Evolutionary conservation across 2,797 vertebrate genomes (phyloP).

Genomic region (Danio tinwini): DNA sequence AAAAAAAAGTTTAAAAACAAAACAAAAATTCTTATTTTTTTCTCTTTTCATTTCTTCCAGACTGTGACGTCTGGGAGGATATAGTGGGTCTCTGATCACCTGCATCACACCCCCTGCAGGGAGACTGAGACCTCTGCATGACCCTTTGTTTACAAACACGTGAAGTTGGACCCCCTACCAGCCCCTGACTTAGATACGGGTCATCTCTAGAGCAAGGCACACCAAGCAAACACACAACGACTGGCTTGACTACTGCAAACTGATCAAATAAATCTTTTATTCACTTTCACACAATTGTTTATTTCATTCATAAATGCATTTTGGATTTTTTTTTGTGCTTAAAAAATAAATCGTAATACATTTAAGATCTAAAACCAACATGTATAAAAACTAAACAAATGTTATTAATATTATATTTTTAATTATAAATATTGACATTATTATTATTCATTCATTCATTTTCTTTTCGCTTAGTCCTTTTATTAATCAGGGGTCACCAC

Average conservation of each 20-base stretch:
- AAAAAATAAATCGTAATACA: too few species aligned
- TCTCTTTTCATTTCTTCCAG: background rate
- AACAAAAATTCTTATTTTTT: background rate
- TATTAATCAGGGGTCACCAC: too few species aligned
- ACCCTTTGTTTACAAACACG: conserved; percentile 41
- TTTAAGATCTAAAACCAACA: too few species aligned
- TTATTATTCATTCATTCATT: too few species aligned
- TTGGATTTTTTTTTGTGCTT: too few species aligned
- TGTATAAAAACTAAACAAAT: too few species aligned
- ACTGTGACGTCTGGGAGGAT: conserved; percentile 5
- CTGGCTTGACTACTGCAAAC: background rate
- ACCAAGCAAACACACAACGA: conserved; percentile 21
- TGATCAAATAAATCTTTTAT: background rate
- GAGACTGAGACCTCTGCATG: conserved; percentile 38
- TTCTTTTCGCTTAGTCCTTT: too few species aligned
- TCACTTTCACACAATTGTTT: background rate
- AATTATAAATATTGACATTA: too few species aligned
- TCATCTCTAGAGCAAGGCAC: conserved; percentile 55
- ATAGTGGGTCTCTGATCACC: conserved; percentile 5
- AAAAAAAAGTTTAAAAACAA: background rate
- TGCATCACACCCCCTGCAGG: conserved; percentile 40
- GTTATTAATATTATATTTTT: too few species aligned
- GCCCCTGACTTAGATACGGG: conserved; percentile 66
- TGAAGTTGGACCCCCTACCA: conserved; percentile 66
- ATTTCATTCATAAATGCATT: too few species aligned